Base-by-base conservation (phyloP, 2,113 vertebrate species). In the Pseudopipra pipra region DNA sequence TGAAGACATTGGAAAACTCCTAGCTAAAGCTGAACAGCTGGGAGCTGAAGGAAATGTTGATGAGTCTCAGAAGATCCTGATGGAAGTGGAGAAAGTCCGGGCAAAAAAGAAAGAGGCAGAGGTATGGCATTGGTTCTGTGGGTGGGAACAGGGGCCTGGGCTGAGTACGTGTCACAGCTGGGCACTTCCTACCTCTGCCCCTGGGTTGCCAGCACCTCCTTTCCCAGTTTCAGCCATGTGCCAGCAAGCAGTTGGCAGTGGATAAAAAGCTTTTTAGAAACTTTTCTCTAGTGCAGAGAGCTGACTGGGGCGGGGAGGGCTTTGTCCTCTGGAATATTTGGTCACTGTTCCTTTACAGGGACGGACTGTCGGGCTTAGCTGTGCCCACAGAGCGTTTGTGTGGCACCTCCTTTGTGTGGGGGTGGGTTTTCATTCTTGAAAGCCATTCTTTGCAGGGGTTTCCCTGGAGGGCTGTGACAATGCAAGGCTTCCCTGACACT, bases 21-120 rank as follows among this genome's bases (percentile, higher is more conserved):
- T 99, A 90, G 99, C 99, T 46, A 99, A 99, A 97, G 99, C 99
- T 15, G 99, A 99, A 85, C 99, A 99, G 96, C 98, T 99, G 19
- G 99, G 99, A 77, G 99, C 99, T 6, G 99, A 99, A 97, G 99
- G 99, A 70, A 99, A 99, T 46, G 99, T 99, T 75, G 99, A 99
- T 14, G 99, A 99, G 80, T 99, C 99, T 46, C 99, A 99, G 94
- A 99, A 99, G 96, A 98, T 99, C 65, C 98, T 99, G 83, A 99
- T 99, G 98, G 99, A 99, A 97, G 99, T 99, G 91, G 99, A 99
- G 95, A 99, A 99, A 97, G 99, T 99, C 55, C 98, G 99, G 72
- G 98, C 98, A 0, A 99, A 97, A 97, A 99, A 99, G 98, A 99
- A 99, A 97, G 99, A 99, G 96, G 99, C 99, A 16, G 99, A 99